Percentiles rank a stretch among this genome's conserved stretches.
Conservation (phyloP, 1,140 invertebrate species). For the Drosophila ficusphila region DNA sequence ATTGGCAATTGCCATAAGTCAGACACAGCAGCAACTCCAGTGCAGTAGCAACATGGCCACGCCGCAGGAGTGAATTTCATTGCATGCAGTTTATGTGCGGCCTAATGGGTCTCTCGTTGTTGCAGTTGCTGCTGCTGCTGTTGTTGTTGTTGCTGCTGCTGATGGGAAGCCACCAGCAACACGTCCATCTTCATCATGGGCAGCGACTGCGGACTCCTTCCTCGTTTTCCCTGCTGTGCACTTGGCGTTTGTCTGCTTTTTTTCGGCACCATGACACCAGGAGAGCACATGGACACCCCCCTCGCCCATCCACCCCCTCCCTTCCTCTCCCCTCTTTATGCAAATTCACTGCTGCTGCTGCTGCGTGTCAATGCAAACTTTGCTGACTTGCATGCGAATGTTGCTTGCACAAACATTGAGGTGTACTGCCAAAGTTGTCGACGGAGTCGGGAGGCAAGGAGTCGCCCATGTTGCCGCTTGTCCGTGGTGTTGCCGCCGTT, state of each 20-base stretch:
- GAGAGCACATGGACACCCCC: conserved; percentile 38
- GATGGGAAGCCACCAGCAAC: conserved; percentile 79
- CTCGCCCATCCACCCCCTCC: conserved; percentile 9
- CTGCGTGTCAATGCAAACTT: conserved; percentile 83
- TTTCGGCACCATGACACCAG: conserved; percentile 79
- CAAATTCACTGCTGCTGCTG: conserved; percentile 73
- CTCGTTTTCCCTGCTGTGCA: conserved; percentile 56
- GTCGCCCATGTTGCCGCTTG: no score
- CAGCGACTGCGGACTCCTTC: conserved; percentile 30
- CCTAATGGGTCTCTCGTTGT: conserved; percentile 76
- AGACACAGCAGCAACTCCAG: conserved; percentile 51
- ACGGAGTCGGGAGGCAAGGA: conserved; percentile 43
- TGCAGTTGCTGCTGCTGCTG: conserved; percentile 18
- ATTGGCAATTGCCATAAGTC: conserved; percentile 83
- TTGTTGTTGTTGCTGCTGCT: conserved; percentile 35
- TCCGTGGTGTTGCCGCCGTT: conserved; percentile 45
- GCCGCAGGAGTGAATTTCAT: conserved; percentile 72
- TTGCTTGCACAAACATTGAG: conserved; percentile 82
- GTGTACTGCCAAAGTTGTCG: conserved; percentile 77
- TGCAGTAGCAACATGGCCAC: conserved; percentile 77
- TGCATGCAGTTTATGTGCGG: conserved; percentile 79
- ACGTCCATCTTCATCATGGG: conserved; percentile 79
- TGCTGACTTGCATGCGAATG: conserved; percentile 83
- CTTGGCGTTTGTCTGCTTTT: conserved; percentile 73
- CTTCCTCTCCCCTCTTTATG: conserved; percentile 63